Evolutionary conservation across 2,113 vertebrate species (phyloP).

Genomic region (Prionailurus bengalensis): DNA sequence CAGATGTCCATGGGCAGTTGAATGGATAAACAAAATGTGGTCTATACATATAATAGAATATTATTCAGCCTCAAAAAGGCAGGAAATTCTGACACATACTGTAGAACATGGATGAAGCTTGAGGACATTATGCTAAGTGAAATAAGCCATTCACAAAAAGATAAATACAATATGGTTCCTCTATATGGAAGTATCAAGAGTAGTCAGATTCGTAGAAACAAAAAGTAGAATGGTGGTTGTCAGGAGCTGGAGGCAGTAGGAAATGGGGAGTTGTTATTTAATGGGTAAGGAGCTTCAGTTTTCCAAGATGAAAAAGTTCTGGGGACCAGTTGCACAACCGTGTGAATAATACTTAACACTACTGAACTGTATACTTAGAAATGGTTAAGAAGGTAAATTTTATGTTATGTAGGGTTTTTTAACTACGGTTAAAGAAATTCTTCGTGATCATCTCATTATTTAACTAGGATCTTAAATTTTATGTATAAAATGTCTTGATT

Average conservation of each 20-base stretch:
- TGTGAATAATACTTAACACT: neutral
- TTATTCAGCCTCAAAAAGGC: neutral
- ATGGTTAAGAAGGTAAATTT: neutral
- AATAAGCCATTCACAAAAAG: slow-evolving; percentile 6
- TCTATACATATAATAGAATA: neutral
- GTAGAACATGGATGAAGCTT: neutral
- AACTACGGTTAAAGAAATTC: neutral
- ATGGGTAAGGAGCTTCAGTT: neutral
- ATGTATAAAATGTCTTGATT: neutral
- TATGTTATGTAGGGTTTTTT: neutral
- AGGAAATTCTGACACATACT: neutral
- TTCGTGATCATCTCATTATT: slow-evolving; percentile 14
- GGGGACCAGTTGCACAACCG: neutral
- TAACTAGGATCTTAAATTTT: slow-evolving; percentile 5
- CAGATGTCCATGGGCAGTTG: neutral
- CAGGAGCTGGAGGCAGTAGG: neutral
- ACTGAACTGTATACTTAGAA: neutral
- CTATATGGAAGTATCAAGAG: neutral
- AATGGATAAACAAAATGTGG: neutral
- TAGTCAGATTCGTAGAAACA: neutral
- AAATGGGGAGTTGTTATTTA: neutral
- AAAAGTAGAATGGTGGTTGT: neutral
- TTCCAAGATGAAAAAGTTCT: neutral
- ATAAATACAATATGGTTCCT: neutral
- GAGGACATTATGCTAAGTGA: slow-evolving; percentile 21